Evolutionary conservation across 2,797 vertebrate genomes (phyloP).

Genomic region (Bovichtus diacanthus): DNA sequence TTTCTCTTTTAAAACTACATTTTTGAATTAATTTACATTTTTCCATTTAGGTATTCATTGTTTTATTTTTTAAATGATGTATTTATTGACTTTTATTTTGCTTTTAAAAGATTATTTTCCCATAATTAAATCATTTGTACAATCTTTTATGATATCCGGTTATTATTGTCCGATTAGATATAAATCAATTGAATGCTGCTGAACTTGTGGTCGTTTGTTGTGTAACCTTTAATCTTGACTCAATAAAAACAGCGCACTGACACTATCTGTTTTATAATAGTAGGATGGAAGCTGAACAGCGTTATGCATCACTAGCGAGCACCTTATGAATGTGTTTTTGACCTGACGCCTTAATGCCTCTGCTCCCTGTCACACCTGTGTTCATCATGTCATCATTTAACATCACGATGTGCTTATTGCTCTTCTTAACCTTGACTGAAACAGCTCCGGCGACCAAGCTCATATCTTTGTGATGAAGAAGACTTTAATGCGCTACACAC

Average conservation of each 20-base stretch:
- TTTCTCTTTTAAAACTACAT: constrained; percentile 5
- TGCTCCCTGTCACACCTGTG: constrained; percentile 18
- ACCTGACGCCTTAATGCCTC: constrained; percentile 39
- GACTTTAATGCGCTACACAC: constrained; percentile 31
- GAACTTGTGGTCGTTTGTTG: background rate
- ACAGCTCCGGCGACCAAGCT: constrained; percentile 14
- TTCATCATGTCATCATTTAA: constrained; percentile 37
- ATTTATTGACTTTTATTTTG: background rate
- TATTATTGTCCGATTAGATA: background rate
- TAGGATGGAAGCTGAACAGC: background rate
- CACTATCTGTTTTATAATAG: background rate
- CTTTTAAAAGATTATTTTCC: background rate
- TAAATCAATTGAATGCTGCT: background rate
- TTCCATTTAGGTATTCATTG: no score
- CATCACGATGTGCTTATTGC: constrained; percentile 21
- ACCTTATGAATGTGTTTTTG: constrained; percentile 22
- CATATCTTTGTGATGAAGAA: constrained; percentile 45
- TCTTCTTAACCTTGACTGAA: constrained; percentile 46
- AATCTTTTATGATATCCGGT: background rate
- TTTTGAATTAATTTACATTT: background rate
- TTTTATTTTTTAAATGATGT: background rate
- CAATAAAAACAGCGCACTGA: background rate
- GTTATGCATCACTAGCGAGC: background rate
- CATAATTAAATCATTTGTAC: background rate
- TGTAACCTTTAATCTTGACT: background rate